A percentile compares a stretch with the other conserved stretches of the same genome.
Evolutionary conservation across 2,797 vertebrate genomes (phyloP).

Genomic region (Oreortyx pictus): DNA sequence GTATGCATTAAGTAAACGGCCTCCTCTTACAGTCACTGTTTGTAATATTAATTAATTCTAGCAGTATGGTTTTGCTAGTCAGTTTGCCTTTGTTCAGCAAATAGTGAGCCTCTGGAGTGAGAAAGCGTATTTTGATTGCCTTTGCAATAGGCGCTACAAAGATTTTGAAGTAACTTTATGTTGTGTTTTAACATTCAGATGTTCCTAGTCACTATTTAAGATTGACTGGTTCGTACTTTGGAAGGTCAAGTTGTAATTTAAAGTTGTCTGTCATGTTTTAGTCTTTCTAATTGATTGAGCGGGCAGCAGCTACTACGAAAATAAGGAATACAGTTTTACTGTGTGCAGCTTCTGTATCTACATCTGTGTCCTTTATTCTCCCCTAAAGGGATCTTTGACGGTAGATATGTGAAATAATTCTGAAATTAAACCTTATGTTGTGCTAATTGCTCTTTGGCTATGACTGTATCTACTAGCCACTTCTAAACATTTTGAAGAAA

Average conservation of each 20-base stretch:
- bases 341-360: not conserved
- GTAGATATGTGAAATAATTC: not conserved
- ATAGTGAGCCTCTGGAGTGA: not conserved
- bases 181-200: not conserved
- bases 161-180: not conserved
- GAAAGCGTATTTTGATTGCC: not conserved
- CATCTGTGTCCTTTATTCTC: not conserved
- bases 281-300: not conserved
- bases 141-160: not conserved
- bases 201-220: not conserved
- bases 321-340: not conserved
- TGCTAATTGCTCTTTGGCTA: not conserved
- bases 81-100: not conserved
- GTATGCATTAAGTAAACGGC: not conserved
- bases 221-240: not conserved
- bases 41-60: conserved; percentile 21
- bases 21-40: not conserved
- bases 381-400: not conserved
- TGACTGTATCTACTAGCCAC: not conserved
- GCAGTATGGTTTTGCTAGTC: not conserved
- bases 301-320: not conserved
- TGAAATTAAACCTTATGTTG: not conserved
- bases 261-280: not conserved
- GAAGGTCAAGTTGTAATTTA: not conserved
- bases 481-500: not conserved